Evolutionary conservation across 2,113 vertebrate species (phyloP), one percentile per base, ranked within the genome.

Genomic region (Cebidichthys violaceus): DNA sequence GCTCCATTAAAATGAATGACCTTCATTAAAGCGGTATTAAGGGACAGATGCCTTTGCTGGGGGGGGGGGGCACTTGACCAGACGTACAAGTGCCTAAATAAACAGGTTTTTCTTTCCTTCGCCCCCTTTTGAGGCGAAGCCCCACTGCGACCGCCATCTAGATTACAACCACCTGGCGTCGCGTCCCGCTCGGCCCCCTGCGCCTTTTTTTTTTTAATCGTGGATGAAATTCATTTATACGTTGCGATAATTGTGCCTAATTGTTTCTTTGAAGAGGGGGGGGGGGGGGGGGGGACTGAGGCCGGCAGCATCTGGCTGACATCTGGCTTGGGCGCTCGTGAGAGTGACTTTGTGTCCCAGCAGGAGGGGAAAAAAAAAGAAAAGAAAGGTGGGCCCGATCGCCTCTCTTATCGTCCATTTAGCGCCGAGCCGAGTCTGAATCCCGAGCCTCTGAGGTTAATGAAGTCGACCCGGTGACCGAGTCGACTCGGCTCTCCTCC

Each of bases 181-280:
- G 70, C 45, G 84, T 84, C 87, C 86, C 33, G 79, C 86, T 72
- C 66, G 17, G 82, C 76, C 87, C 69, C n/a, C n/a, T n/a, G n/a
- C n/a, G n/a, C n/a, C n/a, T n/a, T n/a, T n/a, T n/a, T n/a, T n/a
- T n/a, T n/a, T n/a, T 90, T 93, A 94, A 94, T 94, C 93, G 82
- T 92, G 92, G 92, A 94, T 93, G 81, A 95, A 96, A 95, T 95
- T 95, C 89, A 95, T 95, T 95, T 94, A 93, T 95, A 94, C 89
- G 93, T 94, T 90, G 89, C 87, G 75, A 95, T 95, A 95, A 95
- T 95, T 95, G 93, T 81, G 81, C 89, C 83, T 95, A 95, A 95
- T 95, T 94, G 94, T 93, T 94, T 94, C 94, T 95, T 96, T 96
- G 94, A 95, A 94, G n/a, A n/a, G n/a, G n/a, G n/a, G 93, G 79